Evolutionary conservation across 2,797 vertebrate species (phyloP).

Genomic region (Urocyon cinereoargenteus): DNA sequence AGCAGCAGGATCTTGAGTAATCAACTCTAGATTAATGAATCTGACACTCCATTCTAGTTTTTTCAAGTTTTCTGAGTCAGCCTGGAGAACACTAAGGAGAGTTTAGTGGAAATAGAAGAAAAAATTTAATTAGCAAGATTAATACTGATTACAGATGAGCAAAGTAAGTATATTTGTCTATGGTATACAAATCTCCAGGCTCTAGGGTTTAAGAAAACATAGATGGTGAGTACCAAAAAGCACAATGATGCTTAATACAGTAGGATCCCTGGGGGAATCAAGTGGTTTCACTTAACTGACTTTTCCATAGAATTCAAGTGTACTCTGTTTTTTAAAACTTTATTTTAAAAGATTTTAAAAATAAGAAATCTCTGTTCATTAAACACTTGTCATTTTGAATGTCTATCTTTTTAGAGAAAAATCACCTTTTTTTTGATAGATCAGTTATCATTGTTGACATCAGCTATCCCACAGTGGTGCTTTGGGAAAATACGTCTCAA

Average conservation of each 20-base stretch:
- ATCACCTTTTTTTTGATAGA: background rate
- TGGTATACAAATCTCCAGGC: background rate
- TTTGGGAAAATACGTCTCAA: background rate
- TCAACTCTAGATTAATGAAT: conserved; percentile 27
- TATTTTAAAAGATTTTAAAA: background rate
- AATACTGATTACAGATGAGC: background rate
- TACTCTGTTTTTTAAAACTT: conserved; percentile 3
- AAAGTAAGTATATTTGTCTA: background rate
- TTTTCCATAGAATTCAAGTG: conserved; percentile 6
- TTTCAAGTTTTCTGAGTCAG: conserved; percentile 47
- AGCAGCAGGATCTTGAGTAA: background rate
- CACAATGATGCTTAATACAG: background rate
- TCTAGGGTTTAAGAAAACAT: background rate
- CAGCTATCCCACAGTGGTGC: background rate
- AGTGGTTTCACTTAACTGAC: background rate
- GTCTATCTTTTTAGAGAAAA: background rate
- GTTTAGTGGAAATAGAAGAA: background rate
- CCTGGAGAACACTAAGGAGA: background rate
- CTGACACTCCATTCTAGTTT: background rate
- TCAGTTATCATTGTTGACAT: background rate
- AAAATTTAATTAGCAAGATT: conserved; percentile 25
- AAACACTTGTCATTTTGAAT: background rate
- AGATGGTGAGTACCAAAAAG: background rate
- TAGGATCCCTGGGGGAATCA: background rate
- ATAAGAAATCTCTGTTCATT: background rate